Evolutionary conservation across 2,797 vertebrate genomes (phyloP).

Genomic region (Sphenodon punctatus): DNA sequence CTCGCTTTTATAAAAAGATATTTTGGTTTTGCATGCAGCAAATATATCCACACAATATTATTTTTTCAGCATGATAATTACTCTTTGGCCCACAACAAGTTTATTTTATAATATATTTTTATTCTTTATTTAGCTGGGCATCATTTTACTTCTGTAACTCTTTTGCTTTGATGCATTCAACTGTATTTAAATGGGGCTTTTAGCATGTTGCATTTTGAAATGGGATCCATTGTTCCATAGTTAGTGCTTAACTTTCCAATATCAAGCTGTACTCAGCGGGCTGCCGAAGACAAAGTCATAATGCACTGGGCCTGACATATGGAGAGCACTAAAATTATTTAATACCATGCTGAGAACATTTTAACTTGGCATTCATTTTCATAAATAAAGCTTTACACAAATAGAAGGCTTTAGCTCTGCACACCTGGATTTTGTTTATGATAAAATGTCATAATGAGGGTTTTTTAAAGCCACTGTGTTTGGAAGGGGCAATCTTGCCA

Average conservation of each 20-base stretch:
- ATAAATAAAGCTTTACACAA: slow-evolving; percentile 12
- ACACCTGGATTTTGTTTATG: neutral
- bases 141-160: slow-evolving; percentile 19
- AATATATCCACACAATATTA: neutral
- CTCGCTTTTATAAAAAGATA: slow-evolving; percentile 24
- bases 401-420: neutral
- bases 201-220: slow-evolving; percentile 10
- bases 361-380: neutral
- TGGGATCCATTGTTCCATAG: neutral
- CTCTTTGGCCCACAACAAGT: slow-evolving; percentile 16
- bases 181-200: slow-evolving; percentile 2
- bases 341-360: neutral
- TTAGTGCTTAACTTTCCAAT: neutral
- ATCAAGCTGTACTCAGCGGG: neutral
- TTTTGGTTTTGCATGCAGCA: neutral
- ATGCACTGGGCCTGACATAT: neutral
- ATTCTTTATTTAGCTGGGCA: slow-evolving; percentile 2
- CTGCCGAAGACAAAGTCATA: neutral
- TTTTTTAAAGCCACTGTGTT: neutral
- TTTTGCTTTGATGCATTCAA: slow-evolving; percentile 7
- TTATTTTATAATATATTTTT: slow-evolving; percentile 5
- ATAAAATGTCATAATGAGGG: neutral
- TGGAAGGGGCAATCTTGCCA: neutral
- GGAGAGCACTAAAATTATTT: slow-evolving; percentile 2
- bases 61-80: slow-evolving; percentile 43